Evolutionary conservation across 1,140 invertebrate species (phyloP).

Genomic region (Ectropis grisescens): DNA sequence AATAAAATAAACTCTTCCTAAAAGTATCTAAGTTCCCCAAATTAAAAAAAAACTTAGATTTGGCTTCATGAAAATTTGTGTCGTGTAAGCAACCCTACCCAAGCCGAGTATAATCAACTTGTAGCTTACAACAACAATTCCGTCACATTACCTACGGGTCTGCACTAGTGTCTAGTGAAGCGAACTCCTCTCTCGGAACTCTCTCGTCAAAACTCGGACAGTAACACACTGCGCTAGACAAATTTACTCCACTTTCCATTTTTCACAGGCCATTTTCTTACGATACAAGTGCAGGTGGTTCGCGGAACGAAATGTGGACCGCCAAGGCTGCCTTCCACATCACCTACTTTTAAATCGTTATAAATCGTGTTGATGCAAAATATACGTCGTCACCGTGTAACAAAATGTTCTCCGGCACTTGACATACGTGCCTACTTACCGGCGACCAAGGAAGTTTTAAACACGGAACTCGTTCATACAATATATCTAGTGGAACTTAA

Average conservation of each 20-base stretch:
- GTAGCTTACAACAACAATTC: too few species aligned
- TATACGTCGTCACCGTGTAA: constrained; percentile 10
- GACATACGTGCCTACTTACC: constrained; percentile 11
- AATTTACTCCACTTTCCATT: constrained; percentile 65
- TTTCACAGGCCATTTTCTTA: constrained; percentile 54
- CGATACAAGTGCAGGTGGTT: constrained; percentile 39
- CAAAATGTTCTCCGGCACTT: constrained; percentile 12
- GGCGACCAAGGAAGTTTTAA: too few species aligned
- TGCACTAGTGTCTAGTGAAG: too few species aligned
- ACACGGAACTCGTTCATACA: too few species aligned
- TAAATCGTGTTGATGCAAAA: constrained; percentile 23
- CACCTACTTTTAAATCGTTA: constrained; percentile 31
- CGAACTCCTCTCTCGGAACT: too few species aligned
- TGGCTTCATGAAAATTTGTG: too few species aligned
- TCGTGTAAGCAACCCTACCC: too few species aligned
- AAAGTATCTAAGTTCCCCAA: too few species aligned
- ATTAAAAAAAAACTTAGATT: too few species aligned
- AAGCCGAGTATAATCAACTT: too few species aligned
- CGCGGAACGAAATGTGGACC: constrained; percentile 40
- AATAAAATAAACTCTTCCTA: too few species aligned
- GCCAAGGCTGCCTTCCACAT: constrained; percentile 27
- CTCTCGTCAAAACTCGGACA: constrained; percentile 37
- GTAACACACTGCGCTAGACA: constrained; percentile 49
- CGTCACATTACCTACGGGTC: constrained; percentile 26
- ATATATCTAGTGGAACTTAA: too few species aligned